Conservation (phyloP, 2,113 vertebrate genomes). For the Austrofundulus limnaeus region DNA sequence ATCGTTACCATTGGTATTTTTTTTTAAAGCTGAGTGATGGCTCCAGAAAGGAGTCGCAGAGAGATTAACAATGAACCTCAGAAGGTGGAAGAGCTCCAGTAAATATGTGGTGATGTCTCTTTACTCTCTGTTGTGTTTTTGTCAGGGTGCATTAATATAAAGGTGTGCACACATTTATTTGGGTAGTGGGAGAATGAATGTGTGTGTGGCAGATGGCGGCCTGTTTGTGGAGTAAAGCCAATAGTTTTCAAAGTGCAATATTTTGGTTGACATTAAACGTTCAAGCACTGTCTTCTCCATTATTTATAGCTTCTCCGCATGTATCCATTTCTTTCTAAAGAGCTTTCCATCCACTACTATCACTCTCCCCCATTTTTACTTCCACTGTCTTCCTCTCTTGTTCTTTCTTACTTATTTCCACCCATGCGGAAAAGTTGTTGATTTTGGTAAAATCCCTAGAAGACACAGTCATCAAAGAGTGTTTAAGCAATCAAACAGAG, state of each 20-base stretch:
- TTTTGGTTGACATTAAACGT: conserved; percentile 63
- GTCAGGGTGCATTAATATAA: conserved; percentile 26
- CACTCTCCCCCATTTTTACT: conserved; percentile 23
- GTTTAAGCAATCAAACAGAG: conserved; percentile 49
- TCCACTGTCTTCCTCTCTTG: conserved; percentile 15
- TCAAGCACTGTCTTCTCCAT: conserved; percentile 47
- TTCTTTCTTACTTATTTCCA: conserved; percentile 33
- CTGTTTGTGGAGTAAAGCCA: conserved; percentile 55
- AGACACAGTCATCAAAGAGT: conserved; percentile 52
- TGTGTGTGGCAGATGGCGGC: conserved; percentile 38
- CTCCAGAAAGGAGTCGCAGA: conserved; percentile 21
- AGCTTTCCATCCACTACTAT: conserved; percentile 50
- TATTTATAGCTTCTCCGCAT: conserved; percentile 67
- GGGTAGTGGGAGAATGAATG: conserved; percentile 8
- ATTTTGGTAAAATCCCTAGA: conserved; percentile 54
- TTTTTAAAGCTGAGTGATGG: conserved; percentile 37
- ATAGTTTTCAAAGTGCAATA: conserved; percentile 63
- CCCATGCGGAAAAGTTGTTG: conserved; percentile 51
- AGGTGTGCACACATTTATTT: conserved; percentile 42
- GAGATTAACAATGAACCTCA: conserved; percentile 36
- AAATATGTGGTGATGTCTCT: conserved; percentile 46
- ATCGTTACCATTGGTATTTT: conserved; percentile 49
- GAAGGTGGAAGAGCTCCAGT: conserved; percentile 24
- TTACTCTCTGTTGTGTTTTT: conserved; percentile 47
- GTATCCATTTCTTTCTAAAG: conserved; percentile 50